Evolutionary conservation across 2,888 invertebrate species (phyloP).

Genomic region (Taenaris catops): DNA sequence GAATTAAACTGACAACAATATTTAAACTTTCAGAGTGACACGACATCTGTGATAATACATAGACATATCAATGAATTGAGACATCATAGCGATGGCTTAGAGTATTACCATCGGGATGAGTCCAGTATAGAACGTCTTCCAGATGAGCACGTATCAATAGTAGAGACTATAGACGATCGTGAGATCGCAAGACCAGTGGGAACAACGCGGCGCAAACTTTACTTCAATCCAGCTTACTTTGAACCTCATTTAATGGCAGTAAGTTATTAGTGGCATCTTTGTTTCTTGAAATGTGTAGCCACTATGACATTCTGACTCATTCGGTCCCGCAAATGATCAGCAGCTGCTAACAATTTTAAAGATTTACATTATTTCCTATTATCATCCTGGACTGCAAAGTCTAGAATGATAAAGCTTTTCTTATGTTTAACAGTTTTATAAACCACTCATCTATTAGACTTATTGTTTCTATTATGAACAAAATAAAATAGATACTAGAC

Average conservation of each 20-base stretch:
- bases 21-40: constrained; percentile 55
- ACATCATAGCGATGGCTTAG: constrained; percentile 44
- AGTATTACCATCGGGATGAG: constrained; percentile 70
- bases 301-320: too few relatives aligned
- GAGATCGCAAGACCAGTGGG: constrained; percentile 85
- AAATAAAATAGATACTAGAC: too few relatives aligned
- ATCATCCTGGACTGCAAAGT: too few relatives aligned
- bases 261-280: constrained; percentile 50
- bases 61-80: constrained; percentile 68
- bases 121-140: constrained; percentile 86
- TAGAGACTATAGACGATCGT: constrained; percentile 88
- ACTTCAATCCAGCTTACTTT: constrained; percentile 95
- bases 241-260: constrained; percentile 92
- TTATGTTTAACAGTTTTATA: too few relatives aligned
- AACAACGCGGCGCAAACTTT: constrained; percentile 87
- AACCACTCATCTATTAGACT: too few relatives aligned
- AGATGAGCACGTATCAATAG: constrained; percentile 91
- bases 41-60: constrained; percentile 87
- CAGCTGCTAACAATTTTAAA: too few relatives aligned
- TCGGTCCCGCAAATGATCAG: too few relatives aligned
- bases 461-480: too few relatives aligned
- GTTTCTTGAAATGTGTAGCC: too few relatives aligned
- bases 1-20: too few relatives aligned
- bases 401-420: too few relatives aligned
- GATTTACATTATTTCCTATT: too few relatives aligned